Percentiles rank a stretch among this genome's conserved stretches.
Conservation (phyloP, 2,113 vertebrate genomes). For the Paralichthys olivaceus region DNA sequence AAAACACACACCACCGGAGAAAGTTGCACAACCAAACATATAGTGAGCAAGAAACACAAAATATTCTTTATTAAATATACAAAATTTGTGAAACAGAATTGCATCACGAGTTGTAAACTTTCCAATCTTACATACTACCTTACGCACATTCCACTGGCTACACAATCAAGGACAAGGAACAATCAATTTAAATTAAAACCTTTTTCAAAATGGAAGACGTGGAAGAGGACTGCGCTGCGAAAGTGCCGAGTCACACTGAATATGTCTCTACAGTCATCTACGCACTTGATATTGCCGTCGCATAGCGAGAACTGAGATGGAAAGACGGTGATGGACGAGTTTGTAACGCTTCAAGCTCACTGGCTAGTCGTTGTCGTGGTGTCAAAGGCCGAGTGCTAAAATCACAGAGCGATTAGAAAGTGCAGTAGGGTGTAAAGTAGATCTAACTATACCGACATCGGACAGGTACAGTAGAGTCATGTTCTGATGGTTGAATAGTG, state of each 20-base stretch:
- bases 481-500: slow-evolving; percentile 67
- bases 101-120: slow-evolving; percentile 85
- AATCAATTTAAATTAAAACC: slow-evolving; percentile 61
- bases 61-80: slow-evolving; percentile 84
- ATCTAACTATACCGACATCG: slow-evolving; percentile 65
- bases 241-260: slow-evolving; percentile 53
- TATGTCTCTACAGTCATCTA: slow-evolving; percentile 51
- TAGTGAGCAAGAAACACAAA: slow-evolving; percentile 81
- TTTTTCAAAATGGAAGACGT: slow-evolving; percentile 72
- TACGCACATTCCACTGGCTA: slow-evolving; percentile 70
- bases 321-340: slow-evolving; percentile 14
- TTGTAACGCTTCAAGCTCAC: slow-evolving; percentile 49
- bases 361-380: slow-evolving; percentile 30
- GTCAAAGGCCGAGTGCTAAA: slow-evolving; percentile 54
- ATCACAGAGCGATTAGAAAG: slow-evolving; percentile 65
- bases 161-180: slow-evolving; percentile 63
- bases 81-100: slow-evolving; percentile 84
- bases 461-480: slow-evolving; percentile 56
- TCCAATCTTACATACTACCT: slow-evolving; percentile 71
- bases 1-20: slow-evolving; percentile 17
- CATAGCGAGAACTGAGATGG: slow-evolving; percentile 36
- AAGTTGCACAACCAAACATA: slow-evolving; percentile 61
- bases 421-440: slow-evolving; percentile 63
- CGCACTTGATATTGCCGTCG: slow-evolving; percentile 28
- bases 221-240: slow-evolving; percentile 38